phyloP scores from a whole-genome alignment of 2,113 vertebrate species.

The Oceanodroma tethys region DNA sequence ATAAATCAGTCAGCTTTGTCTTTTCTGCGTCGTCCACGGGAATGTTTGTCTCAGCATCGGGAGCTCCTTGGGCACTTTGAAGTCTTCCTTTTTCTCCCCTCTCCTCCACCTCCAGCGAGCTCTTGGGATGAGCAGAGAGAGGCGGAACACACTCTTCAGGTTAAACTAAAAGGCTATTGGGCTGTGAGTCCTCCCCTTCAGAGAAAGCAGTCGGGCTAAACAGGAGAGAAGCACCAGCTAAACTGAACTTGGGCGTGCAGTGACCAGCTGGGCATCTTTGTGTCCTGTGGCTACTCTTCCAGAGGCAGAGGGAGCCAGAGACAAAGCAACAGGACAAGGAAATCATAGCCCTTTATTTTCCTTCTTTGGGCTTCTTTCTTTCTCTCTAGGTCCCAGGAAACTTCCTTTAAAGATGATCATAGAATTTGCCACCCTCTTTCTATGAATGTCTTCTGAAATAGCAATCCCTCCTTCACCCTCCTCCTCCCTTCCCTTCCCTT shows the following conservation, averaged over 20 bases:
- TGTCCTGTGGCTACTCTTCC: conserved; percentile 56
- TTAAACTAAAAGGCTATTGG: conserved; percentile 10
- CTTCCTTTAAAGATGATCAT: conserved; percentile 27
- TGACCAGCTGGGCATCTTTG: conserved; percentile 55
- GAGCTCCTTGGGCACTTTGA: conserved; percentile 55
- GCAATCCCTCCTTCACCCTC: not conserved
- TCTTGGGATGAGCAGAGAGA: conserved; percentile 18
- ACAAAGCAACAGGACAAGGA: conserved; percentile 62
- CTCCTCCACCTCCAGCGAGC: conserved; percentile 50
- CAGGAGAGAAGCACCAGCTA: conserved; percentile 56
- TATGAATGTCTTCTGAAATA: not conserved
- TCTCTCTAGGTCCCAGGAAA: conserved; percentile 11
- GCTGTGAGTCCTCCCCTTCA: conserved; percentile 26
- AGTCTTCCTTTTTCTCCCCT: conserved; percentile 54
- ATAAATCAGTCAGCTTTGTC: conserved; percentile 26
- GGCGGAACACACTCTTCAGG: conserved; percentile 30
- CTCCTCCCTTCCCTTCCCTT: not conserved
- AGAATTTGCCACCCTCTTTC: conserved; percentile 20
- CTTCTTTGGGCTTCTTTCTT: conserved; percentile 13
- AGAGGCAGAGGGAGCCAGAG: conserved; percentile 55
- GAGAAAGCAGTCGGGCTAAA: conserved; percentile 32
- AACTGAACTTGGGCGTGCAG: conserved; percentile 63
- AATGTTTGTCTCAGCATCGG: conserved; percentile 51
- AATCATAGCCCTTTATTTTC: conserved; percentile 54
- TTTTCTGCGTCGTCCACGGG: conserved; percentile 51